These are phyloP conservation scores for Manduca sexta DNA, from an alignment of 1,140 invertebrate genomes.

Conservation along the genomic window DNA sequence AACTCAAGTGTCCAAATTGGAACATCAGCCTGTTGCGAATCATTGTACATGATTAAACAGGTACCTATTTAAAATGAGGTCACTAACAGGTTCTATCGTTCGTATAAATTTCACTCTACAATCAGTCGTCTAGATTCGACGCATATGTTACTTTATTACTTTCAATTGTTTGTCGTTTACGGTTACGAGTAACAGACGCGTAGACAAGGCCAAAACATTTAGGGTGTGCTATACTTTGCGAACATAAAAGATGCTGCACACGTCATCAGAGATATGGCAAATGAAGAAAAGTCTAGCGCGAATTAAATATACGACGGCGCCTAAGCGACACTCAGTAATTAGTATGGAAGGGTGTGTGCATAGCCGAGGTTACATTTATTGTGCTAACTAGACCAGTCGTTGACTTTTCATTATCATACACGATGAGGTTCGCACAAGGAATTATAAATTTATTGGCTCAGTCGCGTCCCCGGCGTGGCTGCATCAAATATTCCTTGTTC, in stretches of 20 bases:
- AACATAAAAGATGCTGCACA: constrained; percentile 28
- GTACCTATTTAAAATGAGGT: constrained; percentile 6
- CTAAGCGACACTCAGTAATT: not conserved
- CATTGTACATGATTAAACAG: constrained; percentile 2
- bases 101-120: constrained; percentile 14
- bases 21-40: not conserved
- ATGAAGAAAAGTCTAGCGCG: constrained; percentile 4
- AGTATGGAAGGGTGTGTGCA: constrained; percentile 5
- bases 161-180: constrained; percentile 55
- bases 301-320: constrained; percentile 5
- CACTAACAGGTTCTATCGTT: constrained; percentile 1
- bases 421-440: constrained; percentile 39
- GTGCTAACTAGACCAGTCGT: constrained; percentile 38
- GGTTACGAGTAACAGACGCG: constrained; percentile 26
- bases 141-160: constrained; percentile 40
- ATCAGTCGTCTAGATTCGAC: constrained; percentile 27
- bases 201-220: constrained; percentile 43
- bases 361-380: constrained; percentile 33
- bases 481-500: constrained; percentile 2
- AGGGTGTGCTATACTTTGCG: constrained; percentile 44
- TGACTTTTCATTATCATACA: constrained; percentile 57
- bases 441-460: constrained; percentile 52
- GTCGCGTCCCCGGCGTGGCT: constrained; percentile 3
- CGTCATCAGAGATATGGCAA: constrained; percentile 6
- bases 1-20: too few relatives aligned